Conservation (phyloP, 2,888 invertebrate species). For the Julus scanicus region DNA sequence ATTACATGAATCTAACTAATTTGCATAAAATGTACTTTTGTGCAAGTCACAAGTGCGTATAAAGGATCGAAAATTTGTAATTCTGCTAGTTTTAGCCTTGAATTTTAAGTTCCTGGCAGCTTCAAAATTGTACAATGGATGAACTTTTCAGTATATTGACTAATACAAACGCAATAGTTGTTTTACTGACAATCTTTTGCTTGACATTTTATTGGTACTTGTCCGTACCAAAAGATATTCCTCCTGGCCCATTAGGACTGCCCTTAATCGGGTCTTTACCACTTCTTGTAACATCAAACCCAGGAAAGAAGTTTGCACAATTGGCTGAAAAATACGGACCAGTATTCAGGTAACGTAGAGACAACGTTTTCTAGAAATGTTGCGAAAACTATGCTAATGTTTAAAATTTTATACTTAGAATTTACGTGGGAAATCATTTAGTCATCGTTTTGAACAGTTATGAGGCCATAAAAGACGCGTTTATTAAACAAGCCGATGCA, state of each 20-base stretch:
- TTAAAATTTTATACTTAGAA: not conserved
- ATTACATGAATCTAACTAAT: too few relatives aligned
- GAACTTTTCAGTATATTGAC: not conserved
- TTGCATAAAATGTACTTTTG: too few relatives aligned
- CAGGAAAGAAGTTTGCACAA: not conserved
- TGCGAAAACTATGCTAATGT: not conserved
- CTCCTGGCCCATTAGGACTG: constrained; percentile 49
- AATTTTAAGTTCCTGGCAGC: too few relatives aligned
- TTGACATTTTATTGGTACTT: constrained; percentile 30
- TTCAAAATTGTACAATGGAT: not conserved
- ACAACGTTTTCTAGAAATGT: not conserved
- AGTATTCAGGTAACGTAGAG: constrained; percentile 26
- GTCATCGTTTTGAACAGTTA: constrained; percentile 47
- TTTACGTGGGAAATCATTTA: constrained; percentile 47
- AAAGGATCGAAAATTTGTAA: too few relatives aligned
- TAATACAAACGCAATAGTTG: not conserved
- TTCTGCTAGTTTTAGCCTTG: too few relatives aligned
- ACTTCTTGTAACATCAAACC: not conserved
- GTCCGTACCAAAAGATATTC: constrained; percentile 44
- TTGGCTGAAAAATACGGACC: constrained; percentile 48
- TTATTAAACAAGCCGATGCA: constrained; percentile 51
- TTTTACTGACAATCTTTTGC: not conserved
- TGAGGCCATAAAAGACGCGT: constrained; percentile 54
- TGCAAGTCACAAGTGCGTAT: too few relatives aligned
- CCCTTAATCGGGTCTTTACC: constrained; percentile 51